Conservation (phyloP, 2,113 vertebrate genomes). For the Leiothrix lutea region DNA sequence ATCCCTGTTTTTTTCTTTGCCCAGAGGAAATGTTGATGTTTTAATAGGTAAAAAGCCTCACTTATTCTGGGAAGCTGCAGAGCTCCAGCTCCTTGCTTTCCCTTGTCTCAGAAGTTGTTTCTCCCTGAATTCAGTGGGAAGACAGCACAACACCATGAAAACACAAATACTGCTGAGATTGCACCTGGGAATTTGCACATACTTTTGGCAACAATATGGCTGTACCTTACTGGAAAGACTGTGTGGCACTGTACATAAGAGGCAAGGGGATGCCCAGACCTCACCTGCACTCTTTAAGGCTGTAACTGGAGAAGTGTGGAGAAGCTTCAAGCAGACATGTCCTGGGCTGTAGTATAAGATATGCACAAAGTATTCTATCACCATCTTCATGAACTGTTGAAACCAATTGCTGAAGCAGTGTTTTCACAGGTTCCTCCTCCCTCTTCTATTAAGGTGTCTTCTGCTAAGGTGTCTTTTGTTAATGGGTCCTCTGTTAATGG, state of each 20-base stretch:
- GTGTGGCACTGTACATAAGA: neutral
- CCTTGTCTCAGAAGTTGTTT: accelerated
- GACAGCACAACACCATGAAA: neutral
- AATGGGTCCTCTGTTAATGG: too few relatives aligned
- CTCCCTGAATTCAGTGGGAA: neutral
- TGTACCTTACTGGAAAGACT: neutral
- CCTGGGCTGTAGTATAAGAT: too few relatives aligned
- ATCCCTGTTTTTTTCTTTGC: neutral
- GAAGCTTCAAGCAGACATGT: neutral
- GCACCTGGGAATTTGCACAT: neutral
- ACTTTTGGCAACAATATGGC: neutral
- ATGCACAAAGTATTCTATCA: too few relatives aligned
- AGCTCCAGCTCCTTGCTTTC: neutral
- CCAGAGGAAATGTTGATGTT: neutral
- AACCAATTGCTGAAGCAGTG: too few relatives aligned
- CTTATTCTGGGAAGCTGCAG: neutral
- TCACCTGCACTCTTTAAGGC: neutral
- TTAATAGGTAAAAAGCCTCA: neutral
- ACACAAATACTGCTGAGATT: neutral
- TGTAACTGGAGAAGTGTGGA: neutral
- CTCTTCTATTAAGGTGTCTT: too few relatives aligned
- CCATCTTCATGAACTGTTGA: too few relatives aligned
- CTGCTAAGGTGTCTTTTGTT: too few relatives aligned
- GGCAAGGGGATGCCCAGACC: neutral
- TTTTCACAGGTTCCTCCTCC: too few relatives aligned